Percentiles rank a stretch among this genome's conserved stretches.
Conservation (phyloP, 2,113 vertebrate species). For the Mustela nigripes region DNA sequence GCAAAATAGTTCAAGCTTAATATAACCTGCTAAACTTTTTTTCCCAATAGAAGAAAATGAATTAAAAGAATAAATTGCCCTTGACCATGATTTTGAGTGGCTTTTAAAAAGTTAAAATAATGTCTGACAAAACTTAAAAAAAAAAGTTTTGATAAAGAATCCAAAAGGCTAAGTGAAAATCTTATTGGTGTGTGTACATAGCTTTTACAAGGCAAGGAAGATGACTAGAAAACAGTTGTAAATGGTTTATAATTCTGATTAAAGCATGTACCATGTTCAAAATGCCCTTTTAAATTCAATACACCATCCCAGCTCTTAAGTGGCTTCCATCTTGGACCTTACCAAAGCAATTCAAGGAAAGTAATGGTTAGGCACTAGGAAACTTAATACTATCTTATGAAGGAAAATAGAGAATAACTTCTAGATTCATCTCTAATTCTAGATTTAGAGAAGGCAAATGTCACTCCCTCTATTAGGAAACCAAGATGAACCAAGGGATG, state of each 20-base stretch:
- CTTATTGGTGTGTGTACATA: not conserved
- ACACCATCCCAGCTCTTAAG: not conserved
- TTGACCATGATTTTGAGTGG: not conserved
- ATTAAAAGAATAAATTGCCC: slow-evolving; percentile 26
- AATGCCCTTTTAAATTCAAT: slow-evolving; percentile 32
- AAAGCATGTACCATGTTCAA: not conserved
- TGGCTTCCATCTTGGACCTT: not conserved
- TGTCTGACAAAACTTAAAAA: no score
- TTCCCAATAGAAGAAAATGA: slow-evolving; percentile 46
- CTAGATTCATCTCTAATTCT: not conserved
- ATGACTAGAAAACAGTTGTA: slow-evolving; percentile 12
- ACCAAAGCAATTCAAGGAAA: not conserved
- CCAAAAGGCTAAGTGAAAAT: slow-evolving; percentile 14
- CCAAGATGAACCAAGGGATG: not conserved
- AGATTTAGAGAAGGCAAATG: not conserved
- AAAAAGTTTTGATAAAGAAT: slow-evolving; percentile 8
- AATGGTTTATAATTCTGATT: not conserved
- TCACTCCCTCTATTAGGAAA: not conserved
- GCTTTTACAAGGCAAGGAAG: slow-evolving; percentile 31
- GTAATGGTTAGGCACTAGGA: slow-evolving; percentile 9
- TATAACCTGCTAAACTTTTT: not conserved
- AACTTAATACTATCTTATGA: not conserved
- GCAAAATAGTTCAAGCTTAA: not conserved
- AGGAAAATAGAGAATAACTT: not conserved
- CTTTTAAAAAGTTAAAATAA: slow-evolving; percentile 29